phyloP scores from a whole-genome alignment of 1,140 invertebrate species.

The Oncopodura yosiiana region DNA sequence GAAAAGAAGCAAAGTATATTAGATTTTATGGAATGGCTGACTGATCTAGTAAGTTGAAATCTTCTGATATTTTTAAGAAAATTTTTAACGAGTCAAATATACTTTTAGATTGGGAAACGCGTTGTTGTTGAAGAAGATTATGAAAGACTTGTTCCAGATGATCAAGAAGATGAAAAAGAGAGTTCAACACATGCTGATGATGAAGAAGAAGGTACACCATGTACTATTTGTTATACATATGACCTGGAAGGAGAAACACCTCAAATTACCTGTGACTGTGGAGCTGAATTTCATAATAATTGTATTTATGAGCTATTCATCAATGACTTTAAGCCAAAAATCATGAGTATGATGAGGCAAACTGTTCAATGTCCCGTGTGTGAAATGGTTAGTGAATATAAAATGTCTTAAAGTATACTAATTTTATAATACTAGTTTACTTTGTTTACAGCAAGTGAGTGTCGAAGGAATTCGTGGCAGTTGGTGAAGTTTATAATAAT shows the following conservation, averaged over 20 bases:
- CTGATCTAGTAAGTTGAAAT: conserved; percentile 12
- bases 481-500: too few species aligned
- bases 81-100: conserved; percentile 15
- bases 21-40: too few species aligned
- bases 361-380: conserved; percentile 23
- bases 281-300: conserved; percentile 10
- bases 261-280: conserved; percentile 14
- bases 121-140: too few species aligned
- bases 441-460: too few species aligned
- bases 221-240: conserved; percentile 23
- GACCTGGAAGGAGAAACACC: conserved; percentile 21
- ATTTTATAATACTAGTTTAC: conserved; percentile 37
- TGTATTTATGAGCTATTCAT: conserved; percentile 22
- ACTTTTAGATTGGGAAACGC: conserved; percentile 16
- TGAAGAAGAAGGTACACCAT: background rate
- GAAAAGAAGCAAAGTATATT: too few species aligned
- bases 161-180: conserved; percentile 1
- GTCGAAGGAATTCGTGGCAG: conserved; percentile 43
- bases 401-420: conserved; percentile 31
- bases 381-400: conserved; percentile 9
- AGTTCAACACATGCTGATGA: background rate
- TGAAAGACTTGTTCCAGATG: conserved; percentile 6
- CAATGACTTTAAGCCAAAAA: conserved; percentile 8
- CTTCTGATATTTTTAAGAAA: conserved; percentile 1
- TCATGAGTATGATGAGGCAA: background rate